phyloP scores from a whole-genome alignment of 2,888 invertebrate genomes.

The Melangyna quadrimaculata region DNA sequence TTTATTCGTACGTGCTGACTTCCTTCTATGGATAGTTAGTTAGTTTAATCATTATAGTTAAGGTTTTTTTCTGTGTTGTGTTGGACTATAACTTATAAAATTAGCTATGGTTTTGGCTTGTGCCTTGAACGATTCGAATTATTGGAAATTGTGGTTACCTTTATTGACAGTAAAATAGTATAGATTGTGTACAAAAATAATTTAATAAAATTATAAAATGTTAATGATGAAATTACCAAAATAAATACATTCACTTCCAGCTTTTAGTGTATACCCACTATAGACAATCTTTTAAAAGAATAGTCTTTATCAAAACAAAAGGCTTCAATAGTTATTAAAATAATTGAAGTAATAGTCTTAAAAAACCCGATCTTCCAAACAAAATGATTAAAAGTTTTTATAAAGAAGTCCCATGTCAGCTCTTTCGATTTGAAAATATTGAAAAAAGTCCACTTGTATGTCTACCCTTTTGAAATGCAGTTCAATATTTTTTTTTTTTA shows the following conservation, averaged over 20 bases:
- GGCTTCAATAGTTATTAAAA: too few species aligned
- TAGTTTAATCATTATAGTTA: slow-evolving; percentile 1
- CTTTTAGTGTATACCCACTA: too few species aligned
- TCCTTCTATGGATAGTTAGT: slow-evolving; percentile 17
- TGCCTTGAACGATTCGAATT: slow-evolving; percentile 3
- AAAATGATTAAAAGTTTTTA: not conserved
- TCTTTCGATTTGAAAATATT: not conserved
- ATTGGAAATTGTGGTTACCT: not conserved
- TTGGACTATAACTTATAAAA: slow-evolving; percentile 13
- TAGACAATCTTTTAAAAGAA: too few species aligned
- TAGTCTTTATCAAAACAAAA: not conserved
- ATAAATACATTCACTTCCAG: too few species aligned
- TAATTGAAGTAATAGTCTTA: too few species aligned
- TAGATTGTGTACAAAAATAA: not conserved
- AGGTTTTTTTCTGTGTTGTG: not conserved
- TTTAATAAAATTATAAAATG: too few species aligned
- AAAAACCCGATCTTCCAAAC: too few species aligned
- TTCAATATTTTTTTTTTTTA: too few species aligned
- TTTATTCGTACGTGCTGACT: slow-evolving; percentile 18
- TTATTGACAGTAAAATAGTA: not conserved
- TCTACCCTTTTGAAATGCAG: too few species aligned
- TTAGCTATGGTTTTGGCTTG: slow-evolving; percentile 3
- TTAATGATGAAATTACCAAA: not conserved
- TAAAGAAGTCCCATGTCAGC: not conserved
- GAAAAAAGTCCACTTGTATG: not conserved